phyloP scores from a whole-genome alignment of 2,888 invertebrate genomes.

The Geophilus truncorum region DNA sequence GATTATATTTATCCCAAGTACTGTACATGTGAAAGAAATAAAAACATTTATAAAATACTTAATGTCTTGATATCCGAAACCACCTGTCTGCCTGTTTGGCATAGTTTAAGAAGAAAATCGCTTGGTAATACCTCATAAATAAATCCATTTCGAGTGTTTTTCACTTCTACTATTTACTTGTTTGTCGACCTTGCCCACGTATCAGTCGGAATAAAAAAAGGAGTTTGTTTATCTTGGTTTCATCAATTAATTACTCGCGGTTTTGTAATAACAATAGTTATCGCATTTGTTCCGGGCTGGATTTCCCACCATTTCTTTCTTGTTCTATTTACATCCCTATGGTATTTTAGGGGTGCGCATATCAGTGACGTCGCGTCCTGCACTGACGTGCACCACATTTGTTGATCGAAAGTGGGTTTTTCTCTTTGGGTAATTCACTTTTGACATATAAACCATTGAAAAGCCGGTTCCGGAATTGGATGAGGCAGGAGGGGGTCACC shows the following conservation, averaged over 20 bases:
- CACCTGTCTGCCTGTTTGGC: background rate
- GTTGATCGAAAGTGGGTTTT: background rate
- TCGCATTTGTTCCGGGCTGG: background rate
- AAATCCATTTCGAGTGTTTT: background rate
- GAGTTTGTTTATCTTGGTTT: background rate
- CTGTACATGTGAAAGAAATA: background rate
- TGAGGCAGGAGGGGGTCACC: background rate
- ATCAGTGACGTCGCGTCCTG: background rate
- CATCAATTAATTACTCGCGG: background rate
- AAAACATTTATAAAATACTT: background rate
- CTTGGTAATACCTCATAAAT: background rate
- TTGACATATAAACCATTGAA: background rate
- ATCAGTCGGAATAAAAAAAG: background rate
- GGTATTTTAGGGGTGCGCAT: background rate
- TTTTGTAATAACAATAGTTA: background rate
- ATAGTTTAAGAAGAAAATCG: background rate
- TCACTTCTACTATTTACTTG: background rate
- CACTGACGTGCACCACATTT: background rate
- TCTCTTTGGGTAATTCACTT: background rate
- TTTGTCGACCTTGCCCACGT: background rate
- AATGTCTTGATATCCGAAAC: background rate
- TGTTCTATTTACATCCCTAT: background rate
- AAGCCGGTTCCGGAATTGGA: background rate
- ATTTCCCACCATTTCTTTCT: background rate
- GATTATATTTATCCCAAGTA: background rate